These are phyloP conservation scores for Notoglanidium macrostoma DNA, from an alignment of 2,797 vertebrate species.

Conservation along the genomic window DNA sequence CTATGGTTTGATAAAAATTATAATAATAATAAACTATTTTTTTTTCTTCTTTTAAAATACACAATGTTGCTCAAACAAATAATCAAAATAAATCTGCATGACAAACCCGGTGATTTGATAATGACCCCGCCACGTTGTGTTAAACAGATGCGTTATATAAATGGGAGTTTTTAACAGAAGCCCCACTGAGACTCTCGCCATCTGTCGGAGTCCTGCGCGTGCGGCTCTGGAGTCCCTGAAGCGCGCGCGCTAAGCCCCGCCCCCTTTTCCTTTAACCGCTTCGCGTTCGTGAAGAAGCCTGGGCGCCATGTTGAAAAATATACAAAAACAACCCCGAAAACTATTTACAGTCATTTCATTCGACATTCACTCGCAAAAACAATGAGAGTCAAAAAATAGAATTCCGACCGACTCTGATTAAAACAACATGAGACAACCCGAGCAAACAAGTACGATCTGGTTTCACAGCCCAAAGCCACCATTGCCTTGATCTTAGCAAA, in stretches of 20 bases:
- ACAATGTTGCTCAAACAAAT: background rate
- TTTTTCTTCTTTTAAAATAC: background rate
- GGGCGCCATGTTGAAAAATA: conserved; percentile 55
- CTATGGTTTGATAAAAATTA: too few relatives aligned
- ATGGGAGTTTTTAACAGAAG: background rate
- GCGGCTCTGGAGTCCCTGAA: background rate
- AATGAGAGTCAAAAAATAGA: background rate
- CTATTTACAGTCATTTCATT: too few relatives aligned
- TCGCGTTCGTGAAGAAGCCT: conserved; percentile 37
- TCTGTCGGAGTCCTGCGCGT: conserved; percentile 35
- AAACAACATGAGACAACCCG: background rate
- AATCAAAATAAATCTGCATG: background rate
- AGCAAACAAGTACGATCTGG: conserved; percentile 12
- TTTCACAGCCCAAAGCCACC: conserved; percentile 48
- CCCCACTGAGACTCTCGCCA: conserved; percentile 36
- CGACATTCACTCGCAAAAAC: background rate
- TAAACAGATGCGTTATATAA: conserved; percentile 13
- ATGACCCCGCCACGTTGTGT: background rate
- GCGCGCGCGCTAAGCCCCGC: conserved; percentile 51
- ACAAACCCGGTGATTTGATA: background rate
- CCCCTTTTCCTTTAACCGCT: conserved; percentile 68
- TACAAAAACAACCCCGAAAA: background rate
- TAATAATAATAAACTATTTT: background rate
- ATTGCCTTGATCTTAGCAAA: conserved; percentile 58
- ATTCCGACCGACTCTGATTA: conserved; percentile 15